Percentiles rank a stretch among this genome's conserved stretches.
phyloP scores from a whole-genome alignment of 2,113 vertebrate species.

The Melierax canorus region DNA sequence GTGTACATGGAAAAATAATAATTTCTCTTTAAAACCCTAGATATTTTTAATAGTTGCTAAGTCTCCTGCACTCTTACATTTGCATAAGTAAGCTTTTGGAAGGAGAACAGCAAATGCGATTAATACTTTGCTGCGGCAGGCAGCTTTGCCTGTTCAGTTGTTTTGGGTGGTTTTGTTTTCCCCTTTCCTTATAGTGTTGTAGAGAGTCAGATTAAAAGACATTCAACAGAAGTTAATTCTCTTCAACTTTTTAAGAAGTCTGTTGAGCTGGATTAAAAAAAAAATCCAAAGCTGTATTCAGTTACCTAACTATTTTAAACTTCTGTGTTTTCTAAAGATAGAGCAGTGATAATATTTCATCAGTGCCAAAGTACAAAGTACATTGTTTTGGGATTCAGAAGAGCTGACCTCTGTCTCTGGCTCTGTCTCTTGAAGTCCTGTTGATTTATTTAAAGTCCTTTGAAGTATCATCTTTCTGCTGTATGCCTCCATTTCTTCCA shows the following conservation, averaged over 20 bases:
- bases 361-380: neutral
- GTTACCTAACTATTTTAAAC: neutral
- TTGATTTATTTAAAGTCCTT: neutral
- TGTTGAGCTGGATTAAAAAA: neutral
- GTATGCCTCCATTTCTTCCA: neutral
- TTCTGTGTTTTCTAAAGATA: neutral
- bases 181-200: neutral
- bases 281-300: neutral
- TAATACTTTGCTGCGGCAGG: neutral
- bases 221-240: neutral
- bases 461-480: neutral
- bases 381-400: neutral
- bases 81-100: neutral
- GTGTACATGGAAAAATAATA: neutral
- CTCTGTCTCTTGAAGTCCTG: neutral
- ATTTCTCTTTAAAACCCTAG: neutral
- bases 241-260: neutral
- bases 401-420: neutral
- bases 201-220: neutral
- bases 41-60: neutral
- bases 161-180: neutral
- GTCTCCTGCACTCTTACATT: neutral
- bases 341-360: neutral
- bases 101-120: neutral
- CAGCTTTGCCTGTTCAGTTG: neutral